Percentiles rank a stretch among this genome's conserved stretches.
These are phyloP conservation scores for Poecile atricapillus DNA, from an alignment of 2,113 vertebrate species.

Conservation along the genomic window DNA sequence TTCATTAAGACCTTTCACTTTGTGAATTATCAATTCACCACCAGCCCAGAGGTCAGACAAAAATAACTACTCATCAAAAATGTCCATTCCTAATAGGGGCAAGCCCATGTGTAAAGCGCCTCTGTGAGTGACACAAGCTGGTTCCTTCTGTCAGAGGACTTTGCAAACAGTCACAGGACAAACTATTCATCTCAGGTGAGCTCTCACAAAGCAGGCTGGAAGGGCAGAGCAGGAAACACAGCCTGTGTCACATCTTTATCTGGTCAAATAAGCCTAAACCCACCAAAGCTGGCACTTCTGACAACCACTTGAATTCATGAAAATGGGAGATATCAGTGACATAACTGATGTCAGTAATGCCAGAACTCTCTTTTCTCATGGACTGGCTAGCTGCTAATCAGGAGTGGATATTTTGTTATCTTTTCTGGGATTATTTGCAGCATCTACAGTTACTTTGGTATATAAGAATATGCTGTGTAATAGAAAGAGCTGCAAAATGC, in stretches of 20 bases:
- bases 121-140: accelerated
- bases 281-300: not conserved
- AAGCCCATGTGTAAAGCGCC: not conserved
- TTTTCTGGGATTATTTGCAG: not conserved
- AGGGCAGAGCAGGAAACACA: not conserved
- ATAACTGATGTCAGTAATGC: not conserved
- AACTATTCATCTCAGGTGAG: not conserved
- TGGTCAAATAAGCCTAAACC: not conserved
- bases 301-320: not conserved
- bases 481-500: not conserved
- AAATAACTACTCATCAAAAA: not conserved
- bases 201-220: not conserved
- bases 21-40: not conserved
- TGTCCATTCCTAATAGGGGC: accelerated
- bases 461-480: not conserved
- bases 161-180: not conserved
- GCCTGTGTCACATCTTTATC: not conserved
- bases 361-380: not conserved
- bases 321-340: not conserved
- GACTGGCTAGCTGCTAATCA: not conserved
- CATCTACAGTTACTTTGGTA: not conserved
- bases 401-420: not conserved
- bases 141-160: not conserved
- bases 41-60: not conserved
- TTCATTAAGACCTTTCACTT: slow-evolving; percentile 5